Percentiles rank a stretch among this genome's conserved stretches.
These are phyloP conservation scores for Catharus fuscescens DNA, from an alignment of 2,113 vertebrate species.

Conservation along the genomic window DNA sequence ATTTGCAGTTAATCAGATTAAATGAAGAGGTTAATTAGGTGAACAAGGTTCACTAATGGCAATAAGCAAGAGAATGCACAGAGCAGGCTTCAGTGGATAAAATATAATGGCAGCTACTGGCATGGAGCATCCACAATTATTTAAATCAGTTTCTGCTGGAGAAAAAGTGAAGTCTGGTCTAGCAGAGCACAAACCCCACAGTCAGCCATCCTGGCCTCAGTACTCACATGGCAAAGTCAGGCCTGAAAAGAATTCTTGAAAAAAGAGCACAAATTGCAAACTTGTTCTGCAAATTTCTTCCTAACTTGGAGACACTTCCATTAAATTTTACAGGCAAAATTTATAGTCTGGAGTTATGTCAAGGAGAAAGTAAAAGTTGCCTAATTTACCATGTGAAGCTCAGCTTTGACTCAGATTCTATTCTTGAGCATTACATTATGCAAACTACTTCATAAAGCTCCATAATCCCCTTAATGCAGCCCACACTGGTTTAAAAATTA, in stretches of 20 bases:
- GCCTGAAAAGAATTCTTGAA: background rate
- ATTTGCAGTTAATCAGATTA: background rate
- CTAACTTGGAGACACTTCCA: background rate
- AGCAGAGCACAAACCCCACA: background rate
- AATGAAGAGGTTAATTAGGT: conserved; percentile 31
- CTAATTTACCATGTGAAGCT: background rate
- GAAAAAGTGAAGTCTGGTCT: background rate
- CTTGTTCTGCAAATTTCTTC: background rate
- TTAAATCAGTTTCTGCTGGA: background rate
- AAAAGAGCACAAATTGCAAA: background rate
- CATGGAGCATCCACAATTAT: background rate
- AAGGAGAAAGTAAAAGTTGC: conserved; percentile 28
- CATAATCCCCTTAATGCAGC: conserved; percentile 32
- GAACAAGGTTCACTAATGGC: background rate
- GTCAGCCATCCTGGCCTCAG: background rate
- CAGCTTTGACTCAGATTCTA: conserved; percentile 55
- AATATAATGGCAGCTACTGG: background rate
- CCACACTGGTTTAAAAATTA: conserved; percentile 47
- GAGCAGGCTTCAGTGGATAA: background rate
- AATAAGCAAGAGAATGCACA: background rate
- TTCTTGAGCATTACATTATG: conserved; percentile 41
- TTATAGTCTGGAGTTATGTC: background rate
- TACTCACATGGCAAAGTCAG: background rate
- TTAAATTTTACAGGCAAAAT: background rate
- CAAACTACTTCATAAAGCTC: conserved; percentile 45